phyloP scores from a whole-genome alignment of 2,113 vertebrate genomes.

The Benitochromis conjunctus region DNA sequence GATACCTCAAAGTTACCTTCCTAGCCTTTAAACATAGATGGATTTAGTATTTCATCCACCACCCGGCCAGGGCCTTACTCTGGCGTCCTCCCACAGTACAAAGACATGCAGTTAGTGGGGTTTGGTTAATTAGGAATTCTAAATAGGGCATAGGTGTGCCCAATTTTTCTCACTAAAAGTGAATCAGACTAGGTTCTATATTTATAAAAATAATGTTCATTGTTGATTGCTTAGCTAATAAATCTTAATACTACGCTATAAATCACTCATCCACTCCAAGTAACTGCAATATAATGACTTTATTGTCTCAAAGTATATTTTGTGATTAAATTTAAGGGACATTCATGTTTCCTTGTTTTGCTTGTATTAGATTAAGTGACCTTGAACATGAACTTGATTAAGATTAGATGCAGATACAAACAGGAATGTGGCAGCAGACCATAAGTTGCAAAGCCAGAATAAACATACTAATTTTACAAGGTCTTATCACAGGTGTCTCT shows the following conservation, averaged over 20 bases:
- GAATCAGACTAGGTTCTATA: neutral
- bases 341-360: too few relatives aligned
- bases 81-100: too few relatives aligned
- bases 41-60: neutral
- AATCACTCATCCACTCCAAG: neutral
- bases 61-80: too few relatives aligned
- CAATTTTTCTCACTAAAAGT: neutral
- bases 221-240: too few relatives aligned
- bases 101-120: too few relatives aligned
- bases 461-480: neutral
- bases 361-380: neutral
- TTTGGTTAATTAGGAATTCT: too few relatives aligned
- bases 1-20: too few relatives aligned
- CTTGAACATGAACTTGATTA: neutral
- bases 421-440: neutral
- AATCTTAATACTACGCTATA: neutral
- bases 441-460: neutral
- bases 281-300: neutral
- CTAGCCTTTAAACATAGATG: neutral
- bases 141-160: too few relatives aligned
- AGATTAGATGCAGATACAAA: neutral
- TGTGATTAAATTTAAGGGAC: too few relatives aligned
- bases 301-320: too few relatives aligned
- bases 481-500: neutral
- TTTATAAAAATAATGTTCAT: too few relatives aligned